A percentile compares a stretch with the other conserved stretches of the same genome.
Conservation (phyloP, 2,113 vertebrate genomes). For the Lasiurus borealis region DNA sequence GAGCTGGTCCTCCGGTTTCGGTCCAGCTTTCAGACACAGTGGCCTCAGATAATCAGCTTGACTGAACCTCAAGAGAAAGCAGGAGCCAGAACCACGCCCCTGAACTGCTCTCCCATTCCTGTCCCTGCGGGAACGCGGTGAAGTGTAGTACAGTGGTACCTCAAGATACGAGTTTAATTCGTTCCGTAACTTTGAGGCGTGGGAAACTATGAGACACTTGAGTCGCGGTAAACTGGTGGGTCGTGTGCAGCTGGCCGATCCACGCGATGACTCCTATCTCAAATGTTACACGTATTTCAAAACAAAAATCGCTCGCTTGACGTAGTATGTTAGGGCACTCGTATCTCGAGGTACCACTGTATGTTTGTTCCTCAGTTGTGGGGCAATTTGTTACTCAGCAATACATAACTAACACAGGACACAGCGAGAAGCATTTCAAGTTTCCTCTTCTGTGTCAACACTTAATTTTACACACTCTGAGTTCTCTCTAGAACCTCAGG, state of each 20-base stretch:
- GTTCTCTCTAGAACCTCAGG: background rate
- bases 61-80: background rate
- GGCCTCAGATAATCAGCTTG: background rate
- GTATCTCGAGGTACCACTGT: no score
- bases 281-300: no score
- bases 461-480: background rate
- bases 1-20: no score
- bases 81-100: background rate
- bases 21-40: background rate
- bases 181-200: no score
- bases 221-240: no score
- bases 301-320: no score
- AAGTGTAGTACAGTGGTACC: no score
- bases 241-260: no score
- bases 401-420: background rate
- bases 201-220: no score
- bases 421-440: background rate
- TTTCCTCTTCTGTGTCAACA: background rate
- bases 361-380: background rate
- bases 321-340: no score
- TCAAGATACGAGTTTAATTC: no score
- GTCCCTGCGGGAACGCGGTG: background rate
- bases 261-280: no score
- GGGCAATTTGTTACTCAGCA: background rate
- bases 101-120: background rate